phyloP scores from a whole-genome alignment of 2,888 invertebrate species.

The Tipula unca region DNA sequence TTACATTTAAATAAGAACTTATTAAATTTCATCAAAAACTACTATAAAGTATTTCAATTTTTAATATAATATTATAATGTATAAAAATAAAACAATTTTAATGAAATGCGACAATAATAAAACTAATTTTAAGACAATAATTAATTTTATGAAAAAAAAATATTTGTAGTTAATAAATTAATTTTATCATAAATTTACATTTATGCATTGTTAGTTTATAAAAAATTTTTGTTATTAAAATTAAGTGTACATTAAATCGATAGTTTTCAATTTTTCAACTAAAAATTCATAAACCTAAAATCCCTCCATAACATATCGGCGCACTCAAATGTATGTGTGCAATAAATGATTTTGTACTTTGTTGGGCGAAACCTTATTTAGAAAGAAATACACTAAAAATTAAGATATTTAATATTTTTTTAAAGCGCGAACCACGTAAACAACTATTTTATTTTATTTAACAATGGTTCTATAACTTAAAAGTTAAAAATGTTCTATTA shows the following conservation, averaged over 20 bases:
- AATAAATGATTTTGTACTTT: no score
- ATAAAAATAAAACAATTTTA: neutral
- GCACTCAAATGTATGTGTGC: no score
- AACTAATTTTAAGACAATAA: neutral
- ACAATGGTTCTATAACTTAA: no score
- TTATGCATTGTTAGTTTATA: neutral
- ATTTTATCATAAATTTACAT: slow-evolving; percentile 9
- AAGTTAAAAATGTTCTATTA: no score
- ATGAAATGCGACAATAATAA: neutral
- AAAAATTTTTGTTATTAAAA: neutral
- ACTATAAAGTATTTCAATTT: slow-evolving; percentile 14
- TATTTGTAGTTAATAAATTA: neutral
- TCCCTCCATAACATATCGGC: no score
- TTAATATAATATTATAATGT: neutral
- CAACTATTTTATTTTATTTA: no score
- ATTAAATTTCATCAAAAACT: neutral
- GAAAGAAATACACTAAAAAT: no score
- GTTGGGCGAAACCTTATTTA: no score
- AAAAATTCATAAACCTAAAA: no score
- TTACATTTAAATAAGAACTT: neutral
- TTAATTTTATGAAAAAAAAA: neutral
- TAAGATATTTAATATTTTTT: no score
- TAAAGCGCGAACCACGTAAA: no score
- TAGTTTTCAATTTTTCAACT: neutral
- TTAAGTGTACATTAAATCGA: neutral